Percentiles rank a stretch among this genome's conserved stretches.
These are phyloP conservation scores for Morpho deidamia DNA, from an alignment of 2,888 invertebrate species.

Conservation along the genomic window DNA sequence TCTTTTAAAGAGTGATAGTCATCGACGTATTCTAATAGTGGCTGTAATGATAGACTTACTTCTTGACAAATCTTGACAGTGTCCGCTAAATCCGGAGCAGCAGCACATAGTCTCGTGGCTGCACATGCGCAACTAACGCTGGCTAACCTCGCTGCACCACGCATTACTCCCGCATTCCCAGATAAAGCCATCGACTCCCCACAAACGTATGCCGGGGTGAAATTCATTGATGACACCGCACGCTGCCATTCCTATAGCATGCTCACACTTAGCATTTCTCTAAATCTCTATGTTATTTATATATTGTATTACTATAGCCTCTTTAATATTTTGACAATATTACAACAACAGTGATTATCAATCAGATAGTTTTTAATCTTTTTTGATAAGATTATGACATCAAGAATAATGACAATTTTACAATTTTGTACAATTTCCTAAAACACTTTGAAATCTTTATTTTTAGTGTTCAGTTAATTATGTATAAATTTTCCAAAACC, in stretches of 20 bases:
- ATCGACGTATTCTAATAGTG: too few relatives aligned
- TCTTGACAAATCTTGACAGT: slow-evolving; percentile 59
- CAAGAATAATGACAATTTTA: too few relatives aligned
- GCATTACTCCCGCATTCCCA: slow-evolving; percentile 63
- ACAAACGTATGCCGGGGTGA: slow-evolving; percentile 25
- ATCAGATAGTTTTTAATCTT: too few relatives aligned
- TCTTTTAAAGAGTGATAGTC: too few relatives aligned
- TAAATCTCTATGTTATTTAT: too few relatives aligned
- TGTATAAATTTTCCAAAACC: slow-evolving; percentile 39
- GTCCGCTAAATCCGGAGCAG: slow-evolving; percentile 49
- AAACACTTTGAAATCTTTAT: too few relatives aligned
- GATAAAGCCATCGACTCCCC: slow-evolving; percentile 27
- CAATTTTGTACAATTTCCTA: too few relatives aligned
- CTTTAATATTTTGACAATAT: too few relatives aligned
- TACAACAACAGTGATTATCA: too few relatives aligned
- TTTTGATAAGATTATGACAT: too few relatives aligned
- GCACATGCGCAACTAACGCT: slow-evolving; percentile 69
- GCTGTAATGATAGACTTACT: slow-evolving; percentile 33
- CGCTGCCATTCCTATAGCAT: slow-evolving; percentile 60
- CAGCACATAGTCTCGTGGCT: slow-evolving; percentile 59
- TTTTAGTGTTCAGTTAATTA: not conserved
- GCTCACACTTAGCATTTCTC: not conserved
- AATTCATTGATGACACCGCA: slow-evolving; percentile 48
- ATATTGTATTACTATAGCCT: too few relatives aligned
- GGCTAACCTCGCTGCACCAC: slow-evolving; percentile 64